These are phyloP conservation scores for Pelvicachromis taeniatus DNA, from an alignment of 2,113 vertebrate species.

Conservation along the genomic window DNA sequence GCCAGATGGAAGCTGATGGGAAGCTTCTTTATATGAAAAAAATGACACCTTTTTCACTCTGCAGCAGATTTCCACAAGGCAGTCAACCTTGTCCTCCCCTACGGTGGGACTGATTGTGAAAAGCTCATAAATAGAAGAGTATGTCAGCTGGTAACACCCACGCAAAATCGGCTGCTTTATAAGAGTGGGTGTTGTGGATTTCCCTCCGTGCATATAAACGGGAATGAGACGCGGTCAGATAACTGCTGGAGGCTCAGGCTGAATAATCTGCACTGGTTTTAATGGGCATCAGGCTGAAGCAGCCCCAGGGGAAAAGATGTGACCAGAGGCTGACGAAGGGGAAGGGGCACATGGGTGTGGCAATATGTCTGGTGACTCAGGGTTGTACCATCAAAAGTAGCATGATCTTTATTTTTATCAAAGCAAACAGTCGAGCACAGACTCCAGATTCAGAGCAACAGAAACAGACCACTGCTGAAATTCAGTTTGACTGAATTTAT, in stretches of 20 bases:
- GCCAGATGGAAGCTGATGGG: conserved; percentile 15
- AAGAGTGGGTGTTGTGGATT: conserved; percentile 18
- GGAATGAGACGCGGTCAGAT: conserved; percentile 16
- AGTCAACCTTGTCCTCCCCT: conserved; percentile 26
- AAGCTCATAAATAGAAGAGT: conserved; percentile 58
- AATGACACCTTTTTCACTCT: conserved; percentile 14
- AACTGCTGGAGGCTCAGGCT: background rate
- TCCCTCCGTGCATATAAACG: conserved; percentile 10
- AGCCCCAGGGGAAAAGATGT: conserved; percentile 33
- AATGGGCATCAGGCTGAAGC: conserved; percentile 19
- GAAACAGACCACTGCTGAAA: background rate
- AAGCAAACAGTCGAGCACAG: background rate
- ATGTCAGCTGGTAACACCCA: conserved; percentile 47
- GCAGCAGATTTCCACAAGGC: conserved; percentile 33
- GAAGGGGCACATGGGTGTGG: conserved; percentile 7
- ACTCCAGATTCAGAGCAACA: background rate
- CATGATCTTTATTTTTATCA: background rate
- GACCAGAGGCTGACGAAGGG: conserved; percentile 18
- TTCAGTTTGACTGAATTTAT: background rate
- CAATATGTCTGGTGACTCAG: conserved; percentile 15
- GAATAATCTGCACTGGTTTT: conserved; percentile 31
- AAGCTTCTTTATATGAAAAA: background rate
- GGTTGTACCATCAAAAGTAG: background rate
- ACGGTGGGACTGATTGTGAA: conserved; percentile 25
- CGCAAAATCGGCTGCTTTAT: conserved; percentile 6